phyloP scores from a whole-genome alignment of 2,113 vertebrate genomes.

The Zingel zingel region DNA sequence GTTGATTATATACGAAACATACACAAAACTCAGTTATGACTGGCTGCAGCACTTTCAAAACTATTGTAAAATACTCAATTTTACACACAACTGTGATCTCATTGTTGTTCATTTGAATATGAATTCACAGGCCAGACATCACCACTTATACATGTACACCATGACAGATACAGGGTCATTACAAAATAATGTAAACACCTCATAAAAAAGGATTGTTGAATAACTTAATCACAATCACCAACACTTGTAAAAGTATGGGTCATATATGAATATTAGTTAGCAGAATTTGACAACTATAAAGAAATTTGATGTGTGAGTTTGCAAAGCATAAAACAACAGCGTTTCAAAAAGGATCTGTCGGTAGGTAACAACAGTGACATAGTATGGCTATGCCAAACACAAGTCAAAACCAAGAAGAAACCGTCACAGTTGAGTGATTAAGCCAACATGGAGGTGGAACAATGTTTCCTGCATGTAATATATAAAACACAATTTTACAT shows the following conservation, averaged over 20 bases:
- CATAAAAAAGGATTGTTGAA: background rate
- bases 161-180: background rate
- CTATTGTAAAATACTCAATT: background rate
- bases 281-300: background rate
- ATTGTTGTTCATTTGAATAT: background rate
- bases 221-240: background rate
- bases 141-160: background rate
- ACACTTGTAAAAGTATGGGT: background rate
- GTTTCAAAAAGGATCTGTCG: background rate
- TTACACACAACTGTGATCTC: background rate
- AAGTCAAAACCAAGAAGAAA: background rate
- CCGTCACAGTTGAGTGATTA: background rate
- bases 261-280: background rate
- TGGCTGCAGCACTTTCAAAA: background rate
- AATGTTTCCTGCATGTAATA: no score
- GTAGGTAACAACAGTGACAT: background rate
- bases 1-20: constrained; percentile 5
- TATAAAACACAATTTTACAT: no score
- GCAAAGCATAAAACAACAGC: background rate
- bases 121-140: background rate
- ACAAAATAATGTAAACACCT: background rate
- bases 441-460: background rate
- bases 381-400: background rate
- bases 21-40: background rate
- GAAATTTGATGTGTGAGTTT: background rate